Evolutionary conservation across 2,797 vertebrate species (phyloP), one percentile per base, ranked within the genome.

Genomic region (Coranthus polyacanthus): DNA sequence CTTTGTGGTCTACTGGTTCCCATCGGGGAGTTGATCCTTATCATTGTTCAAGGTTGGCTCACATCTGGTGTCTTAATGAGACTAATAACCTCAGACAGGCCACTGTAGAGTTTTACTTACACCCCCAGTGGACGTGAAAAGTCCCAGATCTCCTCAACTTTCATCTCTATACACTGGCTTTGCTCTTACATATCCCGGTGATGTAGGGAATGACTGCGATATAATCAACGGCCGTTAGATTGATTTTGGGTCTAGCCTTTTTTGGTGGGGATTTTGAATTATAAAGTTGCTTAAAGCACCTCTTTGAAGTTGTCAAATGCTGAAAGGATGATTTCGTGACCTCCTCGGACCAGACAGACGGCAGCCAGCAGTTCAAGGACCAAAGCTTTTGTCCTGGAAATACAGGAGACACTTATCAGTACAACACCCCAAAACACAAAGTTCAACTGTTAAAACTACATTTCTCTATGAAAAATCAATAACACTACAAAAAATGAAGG

Each of bases 271-370:
- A 39, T 39, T 39, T 15, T 6, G 12, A 15, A 67, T 72, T 34
- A 21, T 42, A 55, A 57, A 1, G 22, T 56, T 32, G 63, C 68
- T 72, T 37, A 18, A 39, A 51, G 61, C 89, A 99, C 97, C 97
- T 98, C 96, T 95, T 99, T 99, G 92, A 98, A 99, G 94, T 98
- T 97, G 93, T 99, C 97, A 43, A 99, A 99, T 2, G 97, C 97
- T 0, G 97, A 96, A 0, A 99, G 95, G 90, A 98, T 99, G 89
- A 99, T 99, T 91, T 99, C 97, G 0, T 99, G 97, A 55, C 97
- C 97, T 1, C 97, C 97, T 72, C 97, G 91, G 75, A 99, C 97
- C 65, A 99, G 93, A 89, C 97, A 98, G 34, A 99, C 97, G 0
- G 97, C 97, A 10, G 97, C 97, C 84, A 99, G 92, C 79, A 99